phyloP scores from a whole-genome alignment of 2,797 vertebrate species.

The Rallus crepitans region DNA sequence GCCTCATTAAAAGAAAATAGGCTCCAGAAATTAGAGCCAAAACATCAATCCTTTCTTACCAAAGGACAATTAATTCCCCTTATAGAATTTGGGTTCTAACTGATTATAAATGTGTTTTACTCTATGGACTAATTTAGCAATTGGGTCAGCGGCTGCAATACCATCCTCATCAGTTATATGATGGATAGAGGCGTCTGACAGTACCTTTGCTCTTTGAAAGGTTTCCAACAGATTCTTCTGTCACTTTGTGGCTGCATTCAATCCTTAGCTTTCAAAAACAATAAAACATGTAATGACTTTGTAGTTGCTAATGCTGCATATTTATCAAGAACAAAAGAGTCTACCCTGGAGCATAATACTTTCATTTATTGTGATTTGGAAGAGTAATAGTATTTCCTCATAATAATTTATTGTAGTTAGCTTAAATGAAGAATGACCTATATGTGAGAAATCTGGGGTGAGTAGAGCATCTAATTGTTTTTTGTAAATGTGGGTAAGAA shows the following conservation, averaged over 20 bases:
- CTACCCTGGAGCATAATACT: not conserved
- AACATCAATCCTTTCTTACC: not conserved
- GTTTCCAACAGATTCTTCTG: conserved; percentile 12
- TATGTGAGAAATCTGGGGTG: not conserved
- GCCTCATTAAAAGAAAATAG: not conserved
- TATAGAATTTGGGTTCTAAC: not conserved
- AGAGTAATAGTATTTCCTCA: not conserved
- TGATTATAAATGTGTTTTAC: conserved; percentile 45
- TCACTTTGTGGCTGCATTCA: not conserved
- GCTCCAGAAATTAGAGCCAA: not conserved
- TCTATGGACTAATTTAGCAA: conserved; percentile 36
- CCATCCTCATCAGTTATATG: not conserved
- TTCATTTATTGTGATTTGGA: conserved; percentile 46
- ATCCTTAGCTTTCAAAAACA: conserved; percentile 57
- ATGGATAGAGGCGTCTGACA: conserved; percentile 34
- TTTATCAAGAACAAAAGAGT: conserved; percentile 31
- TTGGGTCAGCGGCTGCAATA: conserved; percentile 24
- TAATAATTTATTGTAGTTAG: conserved; percentile 24
- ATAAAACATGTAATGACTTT: conserved; percentile 43
- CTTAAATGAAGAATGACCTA: not conserved
- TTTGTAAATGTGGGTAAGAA: not conserved
- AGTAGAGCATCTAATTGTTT: not conserved
- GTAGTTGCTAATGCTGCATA: conserved; percentile 27
- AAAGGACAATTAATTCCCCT: conserved; percentile 34
- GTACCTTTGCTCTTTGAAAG: not conserved